phyloP scores from a whole-genome alignment of 2,113 vertebrate genomes.

The Helogale parvula region DNA sequence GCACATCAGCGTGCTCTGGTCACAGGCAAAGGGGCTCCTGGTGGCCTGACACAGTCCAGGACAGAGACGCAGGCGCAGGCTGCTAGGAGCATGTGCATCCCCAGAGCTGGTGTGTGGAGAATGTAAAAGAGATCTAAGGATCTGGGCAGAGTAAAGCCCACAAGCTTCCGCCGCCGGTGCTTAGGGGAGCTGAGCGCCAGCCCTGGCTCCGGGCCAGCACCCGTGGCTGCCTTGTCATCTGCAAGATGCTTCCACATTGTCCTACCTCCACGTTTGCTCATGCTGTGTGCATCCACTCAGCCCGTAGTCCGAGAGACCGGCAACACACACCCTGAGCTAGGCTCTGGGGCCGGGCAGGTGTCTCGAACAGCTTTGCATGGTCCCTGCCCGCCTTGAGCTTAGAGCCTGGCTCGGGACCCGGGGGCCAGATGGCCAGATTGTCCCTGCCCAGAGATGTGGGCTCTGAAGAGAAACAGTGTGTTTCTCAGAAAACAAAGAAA shows the following conservation, averaged over 20 bases:
- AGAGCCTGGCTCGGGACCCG: not conserved
- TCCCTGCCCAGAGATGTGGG: not conserved
- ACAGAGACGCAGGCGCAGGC: not conserved
- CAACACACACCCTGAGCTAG: fast-evolving
- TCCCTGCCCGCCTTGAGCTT: not conserved
- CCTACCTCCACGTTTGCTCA: not conserved
- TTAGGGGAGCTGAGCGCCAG: not conserved
- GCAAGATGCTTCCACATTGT: not conserved
- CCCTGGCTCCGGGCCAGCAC: not conserved
- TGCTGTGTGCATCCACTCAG: not conserved
- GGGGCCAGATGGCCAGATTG: not conserved
- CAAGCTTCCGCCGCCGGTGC: not conserved
- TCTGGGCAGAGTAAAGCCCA: not conserved
- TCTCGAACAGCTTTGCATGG: not conserved
- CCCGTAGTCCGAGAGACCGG: not conserved
- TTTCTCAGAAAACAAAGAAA: not conserved
- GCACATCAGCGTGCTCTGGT: not conserved
- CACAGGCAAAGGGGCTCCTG: not conserved
- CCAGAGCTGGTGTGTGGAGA: not conserved
- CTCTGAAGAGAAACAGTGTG: not conserved
- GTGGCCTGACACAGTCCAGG: not conserved
- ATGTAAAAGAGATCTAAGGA: not conserved
- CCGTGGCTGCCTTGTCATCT: not conserved
- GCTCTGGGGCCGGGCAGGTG: not conserved
- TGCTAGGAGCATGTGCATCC: fast-evolving